phyloP scores from a whole-genome alignment of 2,888 invertebrate species.

The Drosophila affinis region DNA sequence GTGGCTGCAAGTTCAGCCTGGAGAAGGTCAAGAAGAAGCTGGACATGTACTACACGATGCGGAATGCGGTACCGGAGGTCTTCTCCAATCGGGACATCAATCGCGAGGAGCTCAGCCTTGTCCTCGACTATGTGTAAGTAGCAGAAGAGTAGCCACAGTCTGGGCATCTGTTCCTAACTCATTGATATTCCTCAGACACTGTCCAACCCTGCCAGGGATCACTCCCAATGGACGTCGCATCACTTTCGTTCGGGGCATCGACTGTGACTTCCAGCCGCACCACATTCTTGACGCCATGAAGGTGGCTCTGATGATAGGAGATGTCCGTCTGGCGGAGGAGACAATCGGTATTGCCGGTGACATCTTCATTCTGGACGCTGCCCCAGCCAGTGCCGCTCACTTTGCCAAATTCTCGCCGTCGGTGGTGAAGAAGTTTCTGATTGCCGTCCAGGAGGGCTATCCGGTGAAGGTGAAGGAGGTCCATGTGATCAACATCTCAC shows the following conservation, averaged over 20 bases:
- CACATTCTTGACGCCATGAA: conserved; percentile 92
- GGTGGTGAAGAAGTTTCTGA: conserved; percentile 92
- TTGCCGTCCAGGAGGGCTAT: conserved; percentile 94
- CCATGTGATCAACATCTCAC: conserved; percentile 92
- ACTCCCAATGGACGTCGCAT: conserved; percentile 92
- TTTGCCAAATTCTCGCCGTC: conserved; percentile 93
- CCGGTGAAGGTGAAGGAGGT: conserved; percentile 94
- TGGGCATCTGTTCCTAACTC: neutral
- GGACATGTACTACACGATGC: conserved; percentile 95
- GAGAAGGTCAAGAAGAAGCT: conserved; percentile 93
- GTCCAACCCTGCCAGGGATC: conserved; percentile 92
- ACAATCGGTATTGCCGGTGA: conserved; percentile 93
- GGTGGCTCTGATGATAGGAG: conserved; percentile 92
- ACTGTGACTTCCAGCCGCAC: conserved; percentile 88
- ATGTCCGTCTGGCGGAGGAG: conserved; percentile 90
- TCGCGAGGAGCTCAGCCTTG: conserved; percentile 89
- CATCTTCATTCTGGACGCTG: conserved; percentile 91
- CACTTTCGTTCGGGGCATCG: conserved; percentile 89
- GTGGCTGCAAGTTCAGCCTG: conserved; percentile 93
- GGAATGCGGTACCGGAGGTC: conserved; percentile 92
- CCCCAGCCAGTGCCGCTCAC: conserved; percentile 90
- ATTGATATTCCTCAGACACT: conserved; percentile 85
- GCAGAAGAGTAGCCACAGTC: neutral
- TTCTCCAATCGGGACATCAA: conserved; percentile 90
- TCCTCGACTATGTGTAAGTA: conserved; percentile 89